Evolutionary conservation across 1,140 invertebrate genomes (phyloP).

Genomic region (Marisa cornuarietis): DNA sequence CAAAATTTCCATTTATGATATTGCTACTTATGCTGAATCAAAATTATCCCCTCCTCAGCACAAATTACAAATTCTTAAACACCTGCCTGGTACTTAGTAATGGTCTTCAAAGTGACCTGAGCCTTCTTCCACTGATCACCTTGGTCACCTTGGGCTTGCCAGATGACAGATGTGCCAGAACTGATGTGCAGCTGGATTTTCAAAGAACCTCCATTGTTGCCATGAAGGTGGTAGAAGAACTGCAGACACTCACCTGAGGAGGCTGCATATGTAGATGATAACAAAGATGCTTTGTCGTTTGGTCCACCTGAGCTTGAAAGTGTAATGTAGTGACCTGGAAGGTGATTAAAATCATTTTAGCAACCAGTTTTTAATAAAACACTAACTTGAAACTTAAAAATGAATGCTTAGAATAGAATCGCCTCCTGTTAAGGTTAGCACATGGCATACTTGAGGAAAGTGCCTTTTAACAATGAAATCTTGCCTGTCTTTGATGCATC

Average conservation of each 20-base stretch:
- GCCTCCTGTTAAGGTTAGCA: too few relatives aligned
- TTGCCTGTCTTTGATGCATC: too few relatives aligned
- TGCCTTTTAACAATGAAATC: too few relatives aligned
- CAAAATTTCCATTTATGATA: background rate
- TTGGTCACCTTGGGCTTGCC: constrained; percentile 42
- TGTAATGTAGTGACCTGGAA: constrained; percentile 39
- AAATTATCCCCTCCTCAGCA: too few relatives aligned
- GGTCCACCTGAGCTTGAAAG: constrained; percentile 25
- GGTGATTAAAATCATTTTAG: background rate
- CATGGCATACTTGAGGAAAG: too few relatives aligned
- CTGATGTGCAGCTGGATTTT: constrained; percentile 43
- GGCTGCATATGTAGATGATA: constrained; percentile 45
- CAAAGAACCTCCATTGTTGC: constrained; percentile 61
- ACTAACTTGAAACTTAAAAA: too few relatives aligned
- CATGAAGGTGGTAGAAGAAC: constrained; percentile 78
- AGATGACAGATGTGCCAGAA: background rate
- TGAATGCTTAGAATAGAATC: too few relatives aligned
- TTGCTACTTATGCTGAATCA: too few relatives aligned
- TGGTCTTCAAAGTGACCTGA: constrained; percentile 36
- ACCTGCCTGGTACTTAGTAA: constrained; percentile 26
- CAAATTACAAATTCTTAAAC: background rate
- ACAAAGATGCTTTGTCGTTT: constrained; percentile 49
- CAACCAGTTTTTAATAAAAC: too few relatives aligned
- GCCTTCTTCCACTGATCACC: constrained; percentile 52
- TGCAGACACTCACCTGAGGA: constrained; percentile 58